Percentiles rank a stretch among this genome's conserved stretches.
Conservation (phyloP, 2,113 vertebrate genomes). For the Zosterops lateralis region DNA sequence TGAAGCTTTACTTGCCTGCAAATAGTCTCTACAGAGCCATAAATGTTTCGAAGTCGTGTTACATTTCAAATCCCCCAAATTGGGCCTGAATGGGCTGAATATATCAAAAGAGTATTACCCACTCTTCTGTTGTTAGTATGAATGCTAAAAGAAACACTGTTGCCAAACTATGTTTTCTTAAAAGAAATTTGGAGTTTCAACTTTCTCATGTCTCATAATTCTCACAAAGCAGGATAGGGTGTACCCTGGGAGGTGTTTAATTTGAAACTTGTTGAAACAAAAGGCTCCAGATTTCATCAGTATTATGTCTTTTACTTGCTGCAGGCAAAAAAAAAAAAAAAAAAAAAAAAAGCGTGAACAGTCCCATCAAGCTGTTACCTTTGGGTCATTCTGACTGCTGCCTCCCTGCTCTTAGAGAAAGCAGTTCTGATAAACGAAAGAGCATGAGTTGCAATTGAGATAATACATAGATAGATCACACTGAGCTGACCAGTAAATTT, state of each 20-base stretch:
- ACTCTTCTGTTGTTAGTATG: not conserved
- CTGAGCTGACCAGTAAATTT: slow-evolving; percentile 28
- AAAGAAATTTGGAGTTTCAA: not conserved
- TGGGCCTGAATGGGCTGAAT: not conserved
- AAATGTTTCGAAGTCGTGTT: not conserved
- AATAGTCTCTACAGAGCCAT: slow-evolving; percentile 14
- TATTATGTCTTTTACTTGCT: not conserved
- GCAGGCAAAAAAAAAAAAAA: not conserved
- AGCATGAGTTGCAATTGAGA: not conserved
- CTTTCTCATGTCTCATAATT: slow-evolving; percentile 4
- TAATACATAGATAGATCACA: not conserved
- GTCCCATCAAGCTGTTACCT: not conserved
- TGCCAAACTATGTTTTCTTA: not conserved
- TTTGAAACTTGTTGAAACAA: slow-evolving; percentile 25
- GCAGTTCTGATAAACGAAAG: not conserved
- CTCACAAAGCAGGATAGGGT: not conserved
- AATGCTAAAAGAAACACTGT: not conserved
- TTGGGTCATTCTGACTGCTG: not conserved
- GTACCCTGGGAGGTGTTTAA: not conserved
- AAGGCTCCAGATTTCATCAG: not conserved
- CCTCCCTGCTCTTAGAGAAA: not conserved
- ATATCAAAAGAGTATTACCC: slow-evolving; percentile 2
- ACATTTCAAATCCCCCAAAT: slow-evolving; percentile 9
- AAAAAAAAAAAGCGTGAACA: not conserved
- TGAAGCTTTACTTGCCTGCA: slow-evolving; percentile 17